Conservation (phyloP, 2,113 vertebrate genomes). For the Spermophilus dauricus region DNA sequence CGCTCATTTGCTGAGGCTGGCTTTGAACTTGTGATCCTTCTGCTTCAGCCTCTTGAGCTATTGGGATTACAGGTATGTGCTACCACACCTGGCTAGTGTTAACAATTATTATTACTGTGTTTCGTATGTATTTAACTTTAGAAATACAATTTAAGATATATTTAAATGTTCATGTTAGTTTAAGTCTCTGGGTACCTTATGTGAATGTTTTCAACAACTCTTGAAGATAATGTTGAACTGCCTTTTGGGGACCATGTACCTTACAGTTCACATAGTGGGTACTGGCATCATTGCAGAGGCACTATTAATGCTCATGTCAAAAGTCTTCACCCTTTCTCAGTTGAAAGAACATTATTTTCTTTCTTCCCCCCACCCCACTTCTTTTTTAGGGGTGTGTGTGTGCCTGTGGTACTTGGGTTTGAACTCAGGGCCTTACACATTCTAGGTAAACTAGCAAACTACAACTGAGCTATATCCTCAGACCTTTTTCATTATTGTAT, state of each 20-base stretch:
- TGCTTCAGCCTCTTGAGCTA: no score
- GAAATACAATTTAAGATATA: neutral
- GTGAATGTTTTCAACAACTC: constrained; percentile 6
- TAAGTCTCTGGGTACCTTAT: neutral
- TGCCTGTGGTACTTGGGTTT: neutral
- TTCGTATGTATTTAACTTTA: constrained; percentile 3
- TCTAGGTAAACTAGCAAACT: neutral
- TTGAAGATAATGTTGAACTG: neutral
- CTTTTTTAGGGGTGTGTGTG: no score
- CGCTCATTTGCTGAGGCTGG: no score
- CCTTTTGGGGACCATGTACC: neutral
- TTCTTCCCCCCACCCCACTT: neutral
- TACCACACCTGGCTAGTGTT: neutral
- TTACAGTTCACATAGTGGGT: neutral
- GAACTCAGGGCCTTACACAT: neutral
- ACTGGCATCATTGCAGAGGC: neutral
- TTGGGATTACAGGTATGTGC: no score
- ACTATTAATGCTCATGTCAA: neutral
- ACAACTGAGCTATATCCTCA: neutral
- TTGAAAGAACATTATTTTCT: neutral
- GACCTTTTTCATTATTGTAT: neutral
- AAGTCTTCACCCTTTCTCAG: neutral
- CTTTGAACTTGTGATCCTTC: no score
- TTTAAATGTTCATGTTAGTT: neutral
- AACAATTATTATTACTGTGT: neutral